Evolutionary conservation across 1,140 invertebrate species (phyloP).

Genomic region (Hormaphis cornu): DNA sequence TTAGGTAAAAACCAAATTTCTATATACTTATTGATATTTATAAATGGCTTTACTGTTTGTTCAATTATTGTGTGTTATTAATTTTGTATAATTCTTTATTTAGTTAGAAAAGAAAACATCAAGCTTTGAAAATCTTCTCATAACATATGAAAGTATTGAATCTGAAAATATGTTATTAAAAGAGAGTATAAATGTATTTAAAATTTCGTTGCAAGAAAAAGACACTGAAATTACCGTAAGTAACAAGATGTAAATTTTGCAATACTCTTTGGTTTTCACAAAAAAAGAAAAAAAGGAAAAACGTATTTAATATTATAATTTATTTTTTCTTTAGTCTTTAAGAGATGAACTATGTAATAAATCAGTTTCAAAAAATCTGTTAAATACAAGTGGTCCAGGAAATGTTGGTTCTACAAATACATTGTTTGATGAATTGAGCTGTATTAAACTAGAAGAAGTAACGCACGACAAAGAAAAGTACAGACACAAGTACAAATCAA

Average conservation of each 20-base stretch:
- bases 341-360: conserved; percentile 21
- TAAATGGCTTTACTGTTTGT: no score
- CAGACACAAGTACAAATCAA: conserved; percentile 12
- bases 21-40: no score
- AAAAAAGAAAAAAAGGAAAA: neutral
- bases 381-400: neutral
- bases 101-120: conserved; percentile 16
- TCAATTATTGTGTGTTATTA: neutral
- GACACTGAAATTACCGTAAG: conserved; percentile 3
- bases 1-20: no score
- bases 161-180: neutral
- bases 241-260: neutral
- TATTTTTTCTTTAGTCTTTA: neutral
- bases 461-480: conserved; percentile 24
- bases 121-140: neutral
- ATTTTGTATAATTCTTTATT: neutral
- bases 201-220: neutral
- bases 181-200: neutral
- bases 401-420: neutral
- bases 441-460: conserved; percentile 18
- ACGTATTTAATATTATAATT: neutral
- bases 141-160: neutral
- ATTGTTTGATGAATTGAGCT: conserved; percentile 24
- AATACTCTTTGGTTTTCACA: neutral
- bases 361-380: neutral